A percentile compares a stretch with the other conserved stretches of the same genome.
Evolutionary conservation across 2,797 vertebrate genomes (phyloP).

Genomic region (Odontamblyopus lacepedii): DNA sequence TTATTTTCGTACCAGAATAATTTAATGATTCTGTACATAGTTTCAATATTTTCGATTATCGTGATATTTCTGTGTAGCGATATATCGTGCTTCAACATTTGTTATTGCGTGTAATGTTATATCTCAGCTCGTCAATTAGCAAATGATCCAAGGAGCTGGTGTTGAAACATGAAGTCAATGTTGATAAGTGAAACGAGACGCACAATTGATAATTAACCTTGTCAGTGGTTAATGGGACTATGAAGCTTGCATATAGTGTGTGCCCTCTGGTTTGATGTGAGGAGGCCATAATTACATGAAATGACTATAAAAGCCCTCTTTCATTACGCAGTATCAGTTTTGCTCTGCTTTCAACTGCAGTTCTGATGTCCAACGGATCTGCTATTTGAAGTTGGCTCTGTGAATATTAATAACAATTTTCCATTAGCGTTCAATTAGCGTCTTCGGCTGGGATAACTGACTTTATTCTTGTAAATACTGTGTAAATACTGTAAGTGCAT

Average conservation of each 20-base stretch:
- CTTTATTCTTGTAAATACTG: too few relatives aligned
- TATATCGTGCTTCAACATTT: slow-evolving; percentile 4
- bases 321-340: slow-evolving; percentile 9
- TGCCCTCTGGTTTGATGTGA: slow-evolving; percentile 13
- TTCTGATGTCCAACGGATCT: slow-evolving; percentile 21
- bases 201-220: slow-evolving; percentile 29
- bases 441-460: neutral
- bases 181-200: slow-evolving; percentile 28
- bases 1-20: too few relatives aligned
- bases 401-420: slow-evolving; percentile 21
- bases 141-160: slow-evolving; percentile 21
- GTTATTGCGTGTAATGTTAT: too few relatives aligned
- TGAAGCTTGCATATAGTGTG: neutral
- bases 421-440: neutral
- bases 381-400: neutral
- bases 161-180: slow-evolving; percentile 19
- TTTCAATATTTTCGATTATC: too few relatives aligned
- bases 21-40: too few relatives aligned
- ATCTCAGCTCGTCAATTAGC: slow-evolving; percentile 2
- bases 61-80: too few relatives aligned
- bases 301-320: slow-evolving; percentile 26
- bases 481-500: too few relatives aligned
- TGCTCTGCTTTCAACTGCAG: slow-evolving; percentile 14
- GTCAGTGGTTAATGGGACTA: slow-evolving; percentile 16
- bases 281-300: slow-evolving; percentile 20